Percentiles rank a stretch among this genome's conserved stretches.
These are phyloP conservation scores for Protonemura montana DNA, from an alignment of 2,888 invertebrate species.

Conservation along the genomic window DNA sequence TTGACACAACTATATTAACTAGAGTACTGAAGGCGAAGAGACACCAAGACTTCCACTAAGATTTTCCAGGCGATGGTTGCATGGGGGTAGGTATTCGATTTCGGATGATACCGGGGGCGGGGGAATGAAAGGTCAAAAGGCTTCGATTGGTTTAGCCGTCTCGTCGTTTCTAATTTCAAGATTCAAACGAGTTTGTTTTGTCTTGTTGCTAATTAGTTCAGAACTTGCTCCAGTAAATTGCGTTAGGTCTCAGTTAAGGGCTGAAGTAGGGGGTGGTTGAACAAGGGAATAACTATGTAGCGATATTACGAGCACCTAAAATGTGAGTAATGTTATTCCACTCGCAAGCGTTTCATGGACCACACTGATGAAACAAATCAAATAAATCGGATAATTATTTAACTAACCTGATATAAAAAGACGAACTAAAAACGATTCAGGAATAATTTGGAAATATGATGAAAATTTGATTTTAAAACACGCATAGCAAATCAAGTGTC, in stretches of 20 bases:
- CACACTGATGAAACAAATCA: too few relatives aligned
- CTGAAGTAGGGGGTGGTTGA: background rate
- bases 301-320: too few relatives aligned
- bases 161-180: background rate
- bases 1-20: background rate
- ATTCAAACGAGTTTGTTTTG: constrained; percentile 1
- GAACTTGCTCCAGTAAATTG: background rate
- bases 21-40: background rate
- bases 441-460: too few relatives aligned
- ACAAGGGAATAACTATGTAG: background rate
- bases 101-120: background rate
- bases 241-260: background rate
- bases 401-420: too few relatives aligned
- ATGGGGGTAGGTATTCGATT: background rate
- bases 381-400: too few relatives aligned
- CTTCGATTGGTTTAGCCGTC: background rate
- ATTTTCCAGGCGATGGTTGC: too few relatives aligned
- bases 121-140: background rate
- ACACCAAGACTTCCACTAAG: background rate
- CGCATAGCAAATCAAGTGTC: background rate
- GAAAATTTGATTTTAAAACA: background rate
- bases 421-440: too few relatives aligned
- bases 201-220: constrained; percentile 5
- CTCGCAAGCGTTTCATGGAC: too few relatives aligned
- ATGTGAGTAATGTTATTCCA: too few relatives aligned